A percentile compares a stretch with the other conserved stretches of the same genome.
phyloP scores from a whole-genome alignment of 2,113 vertebrate species.

The Python bivittatus region DNA sequence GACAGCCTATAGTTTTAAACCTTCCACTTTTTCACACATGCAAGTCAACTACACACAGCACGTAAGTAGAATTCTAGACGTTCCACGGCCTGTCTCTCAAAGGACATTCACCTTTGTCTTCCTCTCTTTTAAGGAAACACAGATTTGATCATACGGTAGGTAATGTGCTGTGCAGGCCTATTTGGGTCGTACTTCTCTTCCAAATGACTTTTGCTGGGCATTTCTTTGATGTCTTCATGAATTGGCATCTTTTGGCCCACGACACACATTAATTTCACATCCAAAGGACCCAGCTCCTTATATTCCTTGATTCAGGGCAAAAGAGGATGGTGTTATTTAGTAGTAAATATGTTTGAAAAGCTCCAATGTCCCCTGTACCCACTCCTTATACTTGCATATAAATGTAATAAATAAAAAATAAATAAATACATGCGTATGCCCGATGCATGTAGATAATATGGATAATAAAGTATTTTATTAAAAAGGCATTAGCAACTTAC shows the following conservation, averaged over 20 bases:
- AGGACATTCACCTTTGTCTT: neutral
- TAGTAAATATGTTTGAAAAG: neutral
- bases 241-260: slow-evolving; percentile 71
- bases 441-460: neutral
- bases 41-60: neutral
- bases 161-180: slow-evolving; percentile 57
- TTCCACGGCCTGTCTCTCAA: neutral
- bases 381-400: no score
- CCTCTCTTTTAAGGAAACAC: slow-evolving; percentile 41
- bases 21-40: neutral
- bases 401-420: no score
- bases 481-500: neutral
- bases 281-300: slow-evolving; percentile 69
- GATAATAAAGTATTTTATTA: neutral
- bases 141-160: slow-evolving; percentile 70
- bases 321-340: neutral
- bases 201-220: neutral
- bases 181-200: slow-evolving; percentile 20
- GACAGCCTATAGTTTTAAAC: neutral
- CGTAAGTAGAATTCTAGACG: neutral
- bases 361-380: neutral
- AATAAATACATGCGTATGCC: neutral
- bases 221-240: slow-evolving; percentile 59
- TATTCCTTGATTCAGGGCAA: slow-evolving; percentile 53
- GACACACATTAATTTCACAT: slow-evolving; percentile 69